Percentiles rank a stretch among this genome's conserved stretches.
Evolutionary conservation across 1,140 invertebrate genomes (phyloP).

Genomic region (Tetramorium simillimum): DNA sequence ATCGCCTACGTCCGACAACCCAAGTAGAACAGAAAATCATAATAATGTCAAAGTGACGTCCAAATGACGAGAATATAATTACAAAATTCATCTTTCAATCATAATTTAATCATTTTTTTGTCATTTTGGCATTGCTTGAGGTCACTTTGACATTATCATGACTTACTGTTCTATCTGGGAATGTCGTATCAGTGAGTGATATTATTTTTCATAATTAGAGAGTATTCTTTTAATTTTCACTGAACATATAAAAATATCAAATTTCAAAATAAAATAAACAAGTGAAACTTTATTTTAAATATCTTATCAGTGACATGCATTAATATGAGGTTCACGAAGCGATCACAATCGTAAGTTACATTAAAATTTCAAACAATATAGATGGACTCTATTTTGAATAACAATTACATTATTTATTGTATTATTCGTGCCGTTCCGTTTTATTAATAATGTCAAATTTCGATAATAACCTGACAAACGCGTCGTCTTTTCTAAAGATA

Average conservation of each 20-base stretch:
- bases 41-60: no score
- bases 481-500: slow-evolving; percentile 45
- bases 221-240: not conserved
- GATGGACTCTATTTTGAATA: not conserved
- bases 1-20: no score
- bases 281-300: not conserved
- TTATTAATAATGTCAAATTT: slow-evolving; percentile 13
- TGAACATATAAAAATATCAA: not conserved
- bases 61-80: no score
- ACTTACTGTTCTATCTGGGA: no score
- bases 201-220: not conserved
- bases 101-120: no score
- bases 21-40: no score
- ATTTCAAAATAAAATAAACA: not conserved
- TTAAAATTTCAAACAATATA: not conserved
- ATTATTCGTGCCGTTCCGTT: not conserved
- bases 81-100: no score
- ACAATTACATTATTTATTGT: not conserved
- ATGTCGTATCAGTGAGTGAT: not conserved
- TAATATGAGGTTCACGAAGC: not conserved
- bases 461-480: slow-evolving; percentile 28
- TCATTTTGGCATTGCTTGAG: no score
- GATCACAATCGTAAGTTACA: not conserved
- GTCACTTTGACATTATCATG: no score
- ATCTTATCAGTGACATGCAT: not conserved